Evolutionary conservation across 2,113 vertebrate genomes (phyloP), one percentile per base, ranked within the genome.

Genomic region (Dryoscopus gambensis): DNA sequence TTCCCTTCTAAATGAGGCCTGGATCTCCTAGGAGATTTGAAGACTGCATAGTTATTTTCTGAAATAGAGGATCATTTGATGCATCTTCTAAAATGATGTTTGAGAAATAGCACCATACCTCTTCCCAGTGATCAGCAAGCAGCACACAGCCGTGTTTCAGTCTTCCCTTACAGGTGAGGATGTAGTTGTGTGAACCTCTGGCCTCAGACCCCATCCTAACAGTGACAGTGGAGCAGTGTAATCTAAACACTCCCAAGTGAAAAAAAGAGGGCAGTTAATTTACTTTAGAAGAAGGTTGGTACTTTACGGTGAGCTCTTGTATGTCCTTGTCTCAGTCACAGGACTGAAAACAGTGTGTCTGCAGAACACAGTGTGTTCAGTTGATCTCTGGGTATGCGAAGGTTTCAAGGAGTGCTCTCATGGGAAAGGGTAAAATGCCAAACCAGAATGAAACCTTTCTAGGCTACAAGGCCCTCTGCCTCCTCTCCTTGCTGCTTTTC

Each of bases 21-120:
- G 68, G 21, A 78, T 87, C 84, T 96, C 89, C 90, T 94, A 92
- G 82, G 87, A 94, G 83, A 92, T 77, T 77, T 86, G 55, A 81
- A 68, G 56, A 39, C 30, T 78, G 64, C 46, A 15, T 59, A 78
- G 87, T 86, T 94, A n/a, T 93, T 93, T 84, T 88, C 56, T 90
- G 88, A 86, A 83, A 76, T 89, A 31, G 1, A 56, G 35, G 56
- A 55, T 92, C 5, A 74, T 74, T 85, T 83, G 50, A 25, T 80
- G 42, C 1, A 1, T 89, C 37, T 74, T 84, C 77, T 87, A 82
- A 71, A 90, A 53, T 6, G 10, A 19, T 64, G 11, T 56, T 65
- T 75, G 64, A 84, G 56, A 83, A 88, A 33, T 55, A 52, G 31
- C 44, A 39, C 37, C 27, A 17, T 30, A 35, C 10, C 6, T 77